Evolutionary conservation across 2,113 vertebrate genomes (phyloP).

Genomic region (Protobothrops flavoviridis): DNA sequence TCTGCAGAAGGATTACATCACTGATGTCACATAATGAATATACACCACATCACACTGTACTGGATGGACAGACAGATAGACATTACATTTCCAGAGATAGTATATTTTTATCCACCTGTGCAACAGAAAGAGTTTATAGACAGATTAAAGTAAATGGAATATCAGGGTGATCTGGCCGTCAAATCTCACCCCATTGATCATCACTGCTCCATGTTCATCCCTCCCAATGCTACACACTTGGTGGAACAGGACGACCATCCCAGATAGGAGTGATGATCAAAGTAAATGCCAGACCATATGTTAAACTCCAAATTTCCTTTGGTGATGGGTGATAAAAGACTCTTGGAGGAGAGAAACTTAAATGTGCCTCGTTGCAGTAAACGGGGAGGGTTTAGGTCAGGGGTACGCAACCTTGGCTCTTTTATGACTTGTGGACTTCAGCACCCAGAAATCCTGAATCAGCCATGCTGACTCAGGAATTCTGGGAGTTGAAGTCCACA

Average conservation of each 20-base stretch:
- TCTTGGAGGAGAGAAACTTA: neutral
- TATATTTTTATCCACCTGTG: neutral
- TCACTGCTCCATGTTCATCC: neutral
- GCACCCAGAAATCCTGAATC: too few relatives aligned
- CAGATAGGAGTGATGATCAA: neutral
- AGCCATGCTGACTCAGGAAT: too few relatives aligned
- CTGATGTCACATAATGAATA: neutral
- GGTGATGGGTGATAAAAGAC: neutral
- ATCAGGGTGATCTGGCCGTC: neutral
- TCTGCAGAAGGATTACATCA: neutral
- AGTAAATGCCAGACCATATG: neutral
- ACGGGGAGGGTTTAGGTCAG: too few relatives aligned
- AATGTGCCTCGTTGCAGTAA: neutral
- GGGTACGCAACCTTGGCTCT: too few relatives aligned
- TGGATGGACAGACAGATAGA: neutral
- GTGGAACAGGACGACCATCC: neutral
- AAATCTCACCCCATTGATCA: neutral
- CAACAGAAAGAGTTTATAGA: neutral
- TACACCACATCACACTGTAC: neutral
- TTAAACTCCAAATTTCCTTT: neutral
- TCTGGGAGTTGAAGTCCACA: too few relatives aligned
- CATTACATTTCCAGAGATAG: neutral
- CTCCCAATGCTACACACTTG: neutral
- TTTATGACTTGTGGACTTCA: too few relatives aligned
- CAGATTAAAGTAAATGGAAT: neutral